Conservation (phyloP, 1,140 invertebrate genomes). For the Proctacanthus coquilletti region DNA sequence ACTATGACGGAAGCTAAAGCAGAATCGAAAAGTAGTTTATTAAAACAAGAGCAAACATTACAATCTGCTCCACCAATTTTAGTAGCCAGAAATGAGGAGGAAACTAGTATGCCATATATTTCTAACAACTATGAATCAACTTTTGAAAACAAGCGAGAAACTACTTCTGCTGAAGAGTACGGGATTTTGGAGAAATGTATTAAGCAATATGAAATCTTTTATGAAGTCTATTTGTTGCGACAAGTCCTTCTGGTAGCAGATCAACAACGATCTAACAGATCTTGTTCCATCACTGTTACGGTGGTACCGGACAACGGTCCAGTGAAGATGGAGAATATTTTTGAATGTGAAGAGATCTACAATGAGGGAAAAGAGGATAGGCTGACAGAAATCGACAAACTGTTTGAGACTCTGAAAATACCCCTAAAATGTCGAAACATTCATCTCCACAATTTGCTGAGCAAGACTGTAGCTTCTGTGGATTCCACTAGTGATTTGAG, state of each 20-base stretch:
- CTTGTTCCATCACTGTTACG: slow-evolving; percentile 12
- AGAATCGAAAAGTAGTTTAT: slow-evolving; percentile 14
- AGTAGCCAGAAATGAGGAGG: no score
- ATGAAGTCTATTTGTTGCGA: slow-evolving; percentile 21
- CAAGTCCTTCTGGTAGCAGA: slow-evolving; percentile 14
- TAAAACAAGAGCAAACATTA: no score
- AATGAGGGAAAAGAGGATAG: slow-evolving; percentile 15
- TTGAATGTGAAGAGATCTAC: slow-evolving; percentile 19
- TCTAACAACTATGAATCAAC: not conserved
- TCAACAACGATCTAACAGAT: slow-evolving; percentile 6
- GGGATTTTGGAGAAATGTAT: slow-evolving; percentile 46
- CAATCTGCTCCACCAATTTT: no score
- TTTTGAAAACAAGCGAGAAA: no score
- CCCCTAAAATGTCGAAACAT: slow-evolving; percentile 20
- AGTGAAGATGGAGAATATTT: slow-evolving; percentile 13
- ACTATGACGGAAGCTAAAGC: slow-evolving; percentile 8
- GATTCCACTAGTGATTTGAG: slow-evolving; percentile 7
- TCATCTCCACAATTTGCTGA: slow-evolving; percentile 18
- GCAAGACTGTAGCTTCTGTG: no score
- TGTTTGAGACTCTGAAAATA: slow-evolving; percentile 21
- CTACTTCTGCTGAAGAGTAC: slow-evolving; percentile 17
- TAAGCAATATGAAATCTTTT: slow-evolving; percentile 48
- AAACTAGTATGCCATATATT: not conserved
- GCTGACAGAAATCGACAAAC: slow-evolving; percentile 18
- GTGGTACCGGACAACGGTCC: slow-evolving; percentile 17